Base-by-base conservation (phyloP, 2,113 vertebrate species). In the Potamarius usumacintae region DNA sequence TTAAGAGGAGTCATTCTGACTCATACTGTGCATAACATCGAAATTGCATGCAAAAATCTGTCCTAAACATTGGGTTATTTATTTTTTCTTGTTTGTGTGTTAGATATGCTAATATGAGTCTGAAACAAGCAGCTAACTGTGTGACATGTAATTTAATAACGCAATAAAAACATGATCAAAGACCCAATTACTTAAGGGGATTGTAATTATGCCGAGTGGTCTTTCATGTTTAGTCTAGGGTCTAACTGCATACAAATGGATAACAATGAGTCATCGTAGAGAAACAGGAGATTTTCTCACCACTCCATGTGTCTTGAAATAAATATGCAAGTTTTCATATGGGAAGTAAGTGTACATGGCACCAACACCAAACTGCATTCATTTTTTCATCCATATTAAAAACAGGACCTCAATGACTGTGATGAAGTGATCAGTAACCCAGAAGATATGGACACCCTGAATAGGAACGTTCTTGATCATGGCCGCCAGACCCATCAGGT, bases 401-500 rank as follows among this genome's bases (percentile, higher is more conserved):
- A 82, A 83, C 93, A 96, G 95, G 94, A 95, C 91, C 92, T 91
- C 86, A 91, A 92, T 82, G 91, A 88, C 89, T 92, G 92, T 89
- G 92, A 94, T 86, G 85, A 89, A 84, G 89, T 92, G 89, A 89
- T 20, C 71, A 91, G 93, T 88, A 89, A 93, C 88, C 69, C 86
- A 63, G 90, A 60, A 18, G 86, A 94, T 87, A 96, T 96, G 95
- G 93, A 96, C 82, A 91, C 74, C 10, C 34, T 93, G 87, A 94
- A 91, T 69, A 92, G 90, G 81, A 94, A 88, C 53, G 83, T 86
- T 84, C 88, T 84, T 72, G 92, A 93, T 27, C 89, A 90, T 22
- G 91, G 91, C 4, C 91, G 94, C 80, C 94, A 95, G 91, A 94
- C 82, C 17, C 95, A 95, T 90, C 94, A 95, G 93, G 91, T 95